phyloP scores from a whole-genome alignment of 2,888 invertebrate species.

The Troides oblongomaculatus region DNA sequence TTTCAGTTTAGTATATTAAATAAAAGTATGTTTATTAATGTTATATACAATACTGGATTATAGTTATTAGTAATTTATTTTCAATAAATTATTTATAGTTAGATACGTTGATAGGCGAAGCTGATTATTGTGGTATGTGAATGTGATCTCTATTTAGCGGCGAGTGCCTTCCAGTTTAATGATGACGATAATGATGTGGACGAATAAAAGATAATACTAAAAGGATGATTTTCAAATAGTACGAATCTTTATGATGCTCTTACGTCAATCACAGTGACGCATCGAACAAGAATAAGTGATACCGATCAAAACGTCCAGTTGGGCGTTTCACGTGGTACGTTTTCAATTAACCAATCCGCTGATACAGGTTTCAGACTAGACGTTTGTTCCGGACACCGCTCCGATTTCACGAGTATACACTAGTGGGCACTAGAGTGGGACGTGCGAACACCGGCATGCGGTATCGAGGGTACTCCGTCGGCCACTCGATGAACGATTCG shows the following conservation, averaged over 20 bases:
- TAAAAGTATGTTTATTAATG: neutral
- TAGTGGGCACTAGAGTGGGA: slow-evolving; percentile 36
- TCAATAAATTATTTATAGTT: no score
- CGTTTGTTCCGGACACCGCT: slow-evolving; percentile 39
- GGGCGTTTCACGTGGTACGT: slow-evolving; percentile 12
- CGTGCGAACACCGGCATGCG: slow-evolving; percentile 35
- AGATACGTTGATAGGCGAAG: no score
- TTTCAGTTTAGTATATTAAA: neutral
- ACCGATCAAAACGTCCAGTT: slow-evolving; percentile 10
- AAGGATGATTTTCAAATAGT: neutral
- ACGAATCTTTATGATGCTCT: neutral
- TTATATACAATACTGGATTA: neutral
- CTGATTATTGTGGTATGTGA: no score
- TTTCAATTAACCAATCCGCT: slow-evolving; percentile 34
- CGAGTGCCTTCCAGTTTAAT: neutral
- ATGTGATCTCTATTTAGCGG: neutral
- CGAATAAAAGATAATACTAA: neutral
- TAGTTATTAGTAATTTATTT: neutral
- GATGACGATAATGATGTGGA: neutral
- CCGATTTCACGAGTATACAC: slow-evolving; percentile 33
- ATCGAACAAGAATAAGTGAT: slow-evolving; percentile 3
- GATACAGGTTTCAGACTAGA: slow-evolving; percentile 27
- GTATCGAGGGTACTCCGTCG: slow-evolving; percentile 38
- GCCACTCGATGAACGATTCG: slow-evolving; percentile 41
- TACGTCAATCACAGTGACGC: neutral